Percentiles rank a stretch among this genome's conserved stretches.
Conservation (phyloP, 2,113 vertebrate genomes). For the Psilopogon haemacephalus region DNA sequence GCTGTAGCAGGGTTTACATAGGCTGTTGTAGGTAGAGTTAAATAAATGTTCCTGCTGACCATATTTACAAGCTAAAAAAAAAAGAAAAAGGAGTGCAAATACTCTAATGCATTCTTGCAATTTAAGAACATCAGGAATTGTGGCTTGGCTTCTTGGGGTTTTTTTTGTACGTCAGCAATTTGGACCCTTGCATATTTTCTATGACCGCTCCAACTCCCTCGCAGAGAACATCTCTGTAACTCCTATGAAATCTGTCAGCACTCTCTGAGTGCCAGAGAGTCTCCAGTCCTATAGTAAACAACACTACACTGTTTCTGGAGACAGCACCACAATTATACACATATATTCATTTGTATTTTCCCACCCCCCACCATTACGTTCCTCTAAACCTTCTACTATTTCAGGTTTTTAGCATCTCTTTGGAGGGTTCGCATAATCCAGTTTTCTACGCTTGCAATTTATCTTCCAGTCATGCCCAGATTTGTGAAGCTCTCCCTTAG, state of each 20-base stretch:
- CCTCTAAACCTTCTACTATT: background rate
- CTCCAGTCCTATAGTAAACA: background rate
- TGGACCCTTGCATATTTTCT: background rate
- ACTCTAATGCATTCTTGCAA: background rate
- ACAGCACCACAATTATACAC: background rate
- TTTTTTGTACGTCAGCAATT: background rate
- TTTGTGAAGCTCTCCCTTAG: background rate
- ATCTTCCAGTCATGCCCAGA: background rate
- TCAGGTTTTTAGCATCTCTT: background rate
- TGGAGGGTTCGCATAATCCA: background rate
- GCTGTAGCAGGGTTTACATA: background rate
- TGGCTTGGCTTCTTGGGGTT: background rate
- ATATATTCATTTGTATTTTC: background rate
- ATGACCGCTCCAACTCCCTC: background rate
- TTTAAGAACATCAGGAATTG: background rate
- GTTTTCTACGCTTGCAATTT: background rate
- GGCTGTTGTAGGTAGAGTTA: background rate
- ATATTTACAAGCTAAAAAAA: background rate
- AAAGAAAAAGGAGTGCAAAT: background rate
- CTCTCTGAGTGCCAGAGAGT: background rate
- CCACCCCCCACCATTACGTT: accelerated
- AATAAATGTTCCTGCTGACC: background rate
- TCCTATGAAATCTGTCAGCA: background rate
- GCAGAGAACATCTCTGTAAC: background rate
- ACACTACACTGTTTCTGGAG: background rate